These are phyloP conservation scores for Apus apus DNA, from an alignment of 2,113 vertebrate genomes.

Conservation along the genomic window DNA sequence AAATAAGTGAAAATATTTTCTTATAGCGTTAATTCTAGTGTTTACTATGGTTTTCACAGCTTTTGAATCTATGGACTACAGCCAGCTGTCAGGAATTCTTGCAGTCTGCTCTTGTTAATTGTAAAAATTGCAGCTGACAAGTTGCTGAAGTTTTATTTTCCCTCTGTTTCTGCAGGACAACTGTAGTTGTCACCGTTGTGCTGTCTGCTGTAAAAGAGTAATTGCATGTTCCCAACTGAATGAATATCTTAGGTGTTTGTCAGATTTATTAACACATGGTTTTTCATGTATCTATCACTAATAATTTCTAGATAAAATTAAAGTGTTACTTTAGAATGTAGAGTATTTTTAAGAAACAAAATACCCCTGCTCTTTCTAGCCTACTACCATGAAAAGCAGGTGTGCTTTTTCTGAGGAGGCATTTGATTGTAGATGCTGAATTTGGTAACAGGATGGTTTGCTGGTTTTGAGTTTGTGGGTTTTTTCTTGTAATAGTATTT, in stretches of 20 bases:
- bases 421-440: background rate
- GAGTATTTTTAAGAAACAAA: background rate
- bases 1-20: slow-evolving; percentile 40
- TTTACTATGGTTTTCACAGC: slow-evolving; percentile 54
- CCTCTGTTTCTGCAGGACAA: background rate
- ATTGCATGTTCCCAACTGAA: background rate
- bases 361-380: background rate
- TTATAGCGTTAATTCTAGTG: background rate
- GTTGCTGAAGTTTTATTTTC: background rate
- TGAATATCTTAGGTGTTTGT: background rate
- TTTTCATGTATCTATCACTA: background rate
- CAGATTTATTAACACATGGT: background rate
- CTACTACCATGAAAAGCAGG: background rate
- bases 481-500: background rate
- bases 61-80: slow-evolving; percentile 30
- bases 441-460: background rate
- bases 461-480: background rate
- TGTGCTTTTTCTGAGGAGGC: background rate
- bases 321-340: background rate
- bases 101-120: slow-evolving; percentile 36
- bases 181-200: background rate
- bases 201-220: background rate
- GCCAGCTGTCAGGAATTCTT: slow-evolving; percentile 46
- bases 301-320: background rate
- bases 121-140: background rate